Conservation (phyloP, 2,113 vertebrate species). For the Scartelaos histophorus region DNA sequence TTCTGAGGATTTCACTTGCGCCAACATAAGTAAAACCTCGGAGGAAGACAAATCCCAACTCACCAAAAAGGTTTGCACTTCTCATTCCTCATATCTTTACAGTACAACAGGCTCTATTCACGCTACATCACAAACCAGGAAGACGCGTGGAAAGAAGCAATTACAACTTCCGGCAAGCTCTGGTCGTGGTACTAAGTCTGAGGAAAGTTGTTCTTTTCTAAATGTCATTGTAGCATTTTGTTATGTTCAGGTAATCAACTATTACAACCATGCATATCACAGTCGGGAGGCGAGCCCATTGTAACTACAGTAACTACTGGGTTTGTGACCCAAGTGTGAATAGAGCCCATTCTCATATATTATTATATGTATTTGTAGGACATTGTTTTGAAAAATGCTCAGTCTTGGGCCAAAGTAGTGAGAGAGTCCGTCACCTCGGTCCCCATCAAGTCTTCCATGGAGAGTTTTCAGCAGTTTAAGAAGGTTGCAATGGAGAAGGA, state of each 20-base stretch:
- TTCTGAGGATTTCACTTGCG: constrained; percentile 22
- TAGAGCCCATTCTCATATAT: background rate
- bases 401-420: constrained; percentile 86
- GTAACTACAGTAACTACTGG: too few species aligned
- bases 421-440: constrained; percentile 69
- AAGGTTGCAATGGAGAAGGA: constrained; percentile 85
- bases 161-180: too few species aligned
- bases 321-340: too few species aligned
- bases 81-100: background rate
- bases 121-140: too few species aligned
- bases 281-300: too few species aligned
- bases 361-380: constrained; percentile 70
- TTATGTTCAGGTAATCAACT: too few species aligned
- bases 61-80: constrained; percentile 64
- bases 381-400: constrained; percentile 79
- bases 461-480: constrained; percentile 87
- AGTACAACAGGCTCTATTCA: too few species aligned
- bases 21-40: constrained; percentile 19
- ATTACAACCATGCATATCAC: too few species aligned
- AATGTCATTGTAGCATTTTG: too few species aligned
- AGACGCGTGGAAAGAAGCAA: too few species aligned
- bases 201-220: too few species aligned
- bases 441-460: constrained; percentile 81
- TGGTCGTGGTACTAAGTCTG: too few species aligned
- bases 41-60: constrained; percentile 45